Conservation (phyloP, 2,888 invertebrate species). For the Tenthredo distinguenda region DNA sequence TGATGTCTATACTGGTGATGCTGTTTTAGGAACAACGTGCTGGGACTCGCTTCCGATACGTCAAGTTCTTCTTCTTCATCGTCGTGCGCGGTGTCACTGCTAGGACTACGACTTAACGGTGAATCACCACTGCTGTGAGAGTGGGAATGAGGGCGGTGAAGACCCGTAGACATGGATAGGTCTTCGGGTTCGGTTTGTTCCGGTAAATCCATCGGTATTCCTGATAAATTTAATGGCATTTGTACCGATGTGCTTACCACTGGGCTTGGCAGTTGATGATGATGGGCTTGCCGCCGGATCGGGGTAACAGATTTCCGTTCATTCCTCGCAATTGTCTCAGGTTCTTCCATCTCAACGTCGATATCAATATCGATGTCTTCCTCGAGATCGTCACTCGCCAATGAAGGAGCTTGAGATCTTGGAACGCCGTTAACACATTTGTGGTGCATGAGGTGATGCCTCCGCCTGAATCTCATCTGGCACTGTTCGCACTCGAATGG, state of each 20-base stretch:
- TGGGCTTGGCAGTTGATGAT: conserved; percentile 72
- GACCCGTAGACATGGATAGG: conserved; percentile 85
- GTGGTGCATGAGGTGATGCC: conserved; percentile 92
- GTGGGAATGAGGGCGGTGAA: conserved; percentile 73
- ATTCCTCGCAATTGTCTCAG: conserved; percentile 76
- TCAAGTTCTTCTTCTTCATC: conserved; percentile 80
- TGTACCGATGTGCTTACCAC: conserved; percentile 78
- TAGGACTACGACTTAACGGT: conserved; percentile 77
- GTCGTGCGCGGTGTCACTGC: conserved; percentile 79
- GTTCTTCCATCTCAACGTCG: conserved; percentile 79
- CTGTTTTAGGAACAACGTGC: conserved; percentile 78
- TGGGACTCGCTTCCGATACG: conserved; percentile 77
- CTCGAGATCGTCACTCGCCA: conserved; percentile 69
- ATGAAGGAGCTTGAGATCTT: conserved; percentile 69
- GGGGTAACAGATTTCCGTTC: conserved; percentile 63
- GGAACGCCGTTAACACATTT: conserved; percentile 84
- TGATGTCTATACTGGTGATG: conserved; percentile 56
- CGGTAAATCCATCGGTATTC: conserved; percentile 79
- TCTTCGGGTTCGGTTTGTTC: conserved; percentile 96
- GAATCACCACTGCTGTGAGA: conserved; percentile 80
- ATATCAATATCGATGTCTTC: conserved; percentile 75
- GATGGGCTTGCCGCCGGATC: conserved; percentile 75
- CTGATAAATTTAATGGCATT: conserved; percentile 81
- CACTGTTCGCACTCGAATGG: conserved; percentile 92
- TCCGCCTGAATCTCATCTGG: conserved; percentile 88